phyloP scores from a whole-genome alignment of 2,113 vertebrate genomes.

The Zapus hudsonius region DNA sequence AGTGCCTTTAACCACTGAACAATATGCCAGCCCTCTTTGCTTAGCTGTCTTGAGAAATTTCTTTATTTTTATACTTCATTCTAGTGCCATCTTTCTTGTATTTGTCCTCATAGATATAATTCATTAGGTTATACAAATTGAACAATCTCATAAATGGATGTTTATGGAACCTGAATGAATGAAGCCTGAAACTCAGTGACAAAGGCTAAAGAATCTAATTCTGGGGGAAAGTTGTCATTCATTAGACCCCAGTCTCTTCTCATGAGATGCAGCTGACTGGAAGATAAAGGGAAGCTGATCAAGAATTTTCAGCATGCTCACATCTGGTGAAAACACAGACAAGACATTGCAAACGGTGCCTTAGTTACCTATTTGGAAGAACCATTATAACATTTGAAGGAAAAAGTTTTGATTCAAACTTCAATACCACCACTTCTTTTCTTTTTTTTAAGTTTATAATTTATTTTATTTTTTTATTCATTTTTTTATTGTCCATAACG shows the following conservation, averaged over 20 bases:
- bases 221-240: neutral
- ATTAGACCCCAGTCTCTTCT: neutral
- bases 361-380: neutral
- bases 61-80: neutral
- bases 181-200: neutral
- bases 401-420: neutral
- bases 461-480: no score
- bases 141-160: neutral
- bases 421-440: neutral
- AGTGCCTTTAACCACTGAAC: no score
- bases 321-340: neutral
- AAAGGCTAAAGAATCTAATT: constrained; percentile 2
- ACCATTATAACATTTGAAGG: neutral
- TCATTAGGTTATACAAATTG: neutral
- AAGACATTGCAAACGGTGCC: neutral
- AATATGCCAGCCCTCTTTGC: neutral
- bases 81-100: neutral
- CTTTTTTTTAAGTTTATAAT: no score
- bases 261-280: neutral
- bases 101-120: neutral
- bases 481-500: no score
- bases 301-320: neutral
- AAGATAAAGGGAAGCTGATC: neutral
- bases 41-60: neutral
- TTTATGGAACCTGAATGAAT: neutral